phyloP scores from a whole-genome alignment of 2,113 vertebrate genomes.

The Tor tambroides region DNA sequence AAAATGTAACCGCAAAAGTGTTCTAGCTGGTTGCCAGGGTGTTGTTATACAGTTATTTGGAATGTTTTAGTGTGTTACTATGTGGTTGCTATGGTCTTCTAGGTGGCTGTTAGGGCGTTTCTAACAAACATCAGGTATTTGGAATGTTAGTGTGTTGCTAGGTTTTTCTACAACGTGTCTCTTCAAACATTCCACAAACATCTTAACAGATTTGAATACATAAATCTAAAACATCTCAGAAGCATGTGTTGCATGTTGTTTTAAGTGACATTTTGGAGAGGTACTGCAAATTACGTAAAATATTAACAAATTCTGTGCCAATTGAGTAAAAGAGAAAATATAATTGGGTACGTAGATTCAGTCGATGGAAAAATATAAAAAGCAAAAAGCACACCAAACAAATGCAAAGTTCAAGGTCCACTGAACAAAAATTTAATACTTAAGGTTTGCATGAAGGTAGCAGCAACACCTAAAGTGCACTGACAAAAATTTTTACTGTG shows the following conservation, averaged over 20 bases:
- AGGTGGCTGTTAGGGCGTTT: background rate
- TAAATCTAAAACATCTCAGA: background rate
- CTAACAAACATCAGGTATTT: background rate
- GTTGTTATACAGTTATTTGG: background rate
- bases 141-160: background rate
- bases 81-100: background rate
- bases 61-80: background rate
- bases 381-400: background rate
- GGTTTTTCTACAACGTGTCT: background rate
- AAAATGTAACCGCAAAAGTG: background rate
- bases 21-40: background rate
- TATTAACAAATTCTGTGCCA: background rate
- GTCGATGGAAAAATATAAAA: background rate
- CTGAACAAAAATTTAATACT: too few species aligned
- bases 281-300: background rate
- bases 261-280: background rate
- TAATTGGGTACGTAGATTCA: background rate
- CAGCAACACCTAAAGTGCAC: too few species aligned
- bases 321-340: background rate
- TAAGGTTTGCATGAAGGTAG: too few species aligned
- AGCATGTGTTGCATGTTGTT: background rate
- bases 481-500: too few species aligned
- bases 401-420: background rate
- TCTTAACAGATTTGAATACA: background rate
- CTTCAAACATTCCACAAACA: background rate